Evolutionary conservation across 2,888 invertebrate genomes (phyloP).

Genomic region (Stramonita haemastoma): DNA sequence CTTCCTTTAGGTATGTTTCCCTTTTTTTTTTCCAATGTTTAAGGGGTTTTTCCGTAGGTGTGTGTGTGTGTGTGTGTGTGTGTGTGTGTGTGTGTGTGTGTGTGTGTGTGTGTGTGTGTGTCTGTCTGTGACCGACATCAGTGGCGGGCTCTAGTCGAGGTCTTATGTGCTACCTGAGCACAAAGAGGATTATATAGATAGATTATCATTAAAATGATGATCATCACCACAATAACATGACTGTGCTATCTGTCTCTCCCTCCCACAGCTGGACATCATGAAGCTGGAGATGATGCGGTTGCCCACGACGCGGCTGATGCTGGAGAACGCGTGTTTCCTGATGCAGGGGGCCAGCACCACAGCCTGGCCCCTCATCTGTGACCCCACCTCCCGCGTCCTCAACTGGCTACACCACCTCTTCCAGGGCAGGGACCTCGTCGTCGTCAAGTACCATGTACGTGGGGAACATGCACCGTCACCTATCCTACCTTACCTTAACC

Average conservation of each 20-base stretch:
- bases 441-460: conserved; percentile 73
- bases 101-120: conserved; percentile 4
- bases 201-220: no score
- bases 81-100: conserved; percentile 4
- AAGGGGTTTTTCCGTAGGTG: not conserved
- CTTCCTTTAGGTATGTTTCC: not conserved
- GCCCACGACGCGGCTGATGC: conserved; percentile 72
- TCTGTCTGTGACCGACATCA: no score
- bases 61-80: not conserved
- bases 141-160: no score
- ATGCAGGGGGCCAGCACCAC: conserved; percentile 74
- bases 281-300: conserved; percentile 69
- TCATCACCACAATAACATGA: no score
- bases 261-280: conserved; percentile 68
- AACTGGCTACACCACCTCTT: conserved; percentile 71
- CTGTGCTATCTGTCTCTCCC: no score
- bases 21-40: not conserved
- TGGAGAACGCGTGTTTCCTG: conserved; percentile 76
- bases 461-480: no score
- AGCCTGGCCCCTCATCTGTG: conserved; percentile 77
- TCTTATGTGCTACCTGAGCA: no score
- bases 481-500: no score
- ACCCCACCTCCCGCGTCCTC: conserved; percentile 73
- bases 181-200: no score
- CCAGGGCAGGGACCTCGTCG: conserved; percentile 66